phyloP scores from a whole-genome alignment of 2,797 vertebrate species.

The Coregonus suidteri region DNA sequence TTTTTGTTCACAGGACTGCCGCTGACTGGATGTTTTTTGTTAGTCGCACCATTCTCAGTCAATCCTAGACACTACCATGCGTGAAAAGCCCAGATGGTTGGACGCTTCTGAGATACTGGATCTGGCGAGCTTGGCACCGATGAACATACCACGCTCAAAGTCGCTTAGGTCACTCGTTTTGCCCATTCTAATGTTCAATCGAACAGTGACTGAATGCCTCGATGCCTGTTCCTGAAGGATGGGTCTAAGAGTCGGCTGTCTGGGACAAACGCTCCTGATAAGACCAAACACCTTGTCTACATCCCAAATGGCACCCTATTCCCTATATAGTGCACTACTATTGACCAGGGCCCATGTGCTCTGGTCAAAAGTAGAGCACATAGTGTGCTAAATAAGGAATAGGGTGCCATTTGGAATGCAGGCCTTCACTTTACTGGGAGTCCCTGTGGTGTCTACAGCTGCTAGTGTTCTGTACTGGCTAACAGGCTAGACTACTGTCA shows the following conservation, averaged over 20 bases:
- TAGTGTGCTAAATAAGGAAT: not conserved
- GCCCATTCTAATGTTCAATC: too few species aligned
- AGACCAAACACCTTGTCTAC: not conserved
- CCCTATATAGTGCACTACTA: not conserved
- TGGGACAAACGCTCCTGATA: not conserved
- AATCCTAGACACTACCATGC: too few species aligned
- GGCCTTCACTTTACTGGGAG: not conserved
- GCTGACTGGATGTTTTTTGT: too few species aligned
- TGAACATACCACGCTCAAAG: too few species aligned
- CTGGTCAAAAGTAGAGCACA: not conserved
- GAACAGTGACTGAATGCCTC: too few species aligned
- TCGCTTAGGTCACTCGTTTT: too few species aligned
- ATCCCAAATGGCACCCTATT: not conserved
- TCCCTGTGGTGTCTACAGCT: not conserved
- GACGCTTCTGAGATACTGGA: too few species aligned
- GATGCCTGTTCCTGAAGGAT: conserved; percentile 2
- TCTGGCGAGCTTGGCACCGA: too few species aligned
- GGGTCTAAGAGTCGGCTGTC: not conserved
- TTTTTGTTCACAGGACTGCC: too few species aligned
- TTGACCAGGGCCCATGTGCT: not conserved
- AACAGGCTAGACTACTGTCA: not conserved
- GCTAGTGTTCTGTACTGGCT: not conserved
- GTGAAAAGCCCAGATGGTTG: too few species aligned
- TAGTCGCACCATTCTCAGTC: too few species aligned
- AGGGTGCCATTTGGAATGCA: not conserved